Evolutionary conservation across 2,797 vertebrate genomes (phyloP).

Genomic region (Perdix hodgsoniae): DNA sequence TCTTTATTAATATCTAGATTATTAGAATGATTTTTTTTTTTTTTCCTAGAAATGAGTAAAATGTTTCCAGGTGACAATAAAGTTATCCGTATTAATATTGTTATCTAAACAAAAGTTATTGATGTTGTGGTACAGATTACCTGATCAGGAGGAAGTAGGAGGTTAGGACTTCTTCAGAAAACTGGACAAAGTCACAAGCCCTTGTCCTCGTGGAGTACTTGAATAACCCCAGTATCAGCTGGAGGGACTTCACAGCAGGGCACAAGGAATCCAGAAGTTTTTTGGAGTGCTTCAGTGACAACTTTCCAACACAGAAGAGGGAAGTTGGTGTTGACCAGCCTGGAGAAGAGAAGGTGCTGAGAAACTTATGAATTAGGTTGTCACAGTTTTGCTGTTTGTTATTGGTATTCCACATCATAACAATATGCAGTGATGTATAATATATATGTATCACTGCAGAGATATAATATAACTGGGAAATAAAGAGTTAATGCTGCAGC

Average conservation of each 20-base stretch:
- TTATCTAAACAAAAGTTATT: background rate
- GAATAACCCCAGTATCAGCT: background rate
- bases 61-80: background rate
- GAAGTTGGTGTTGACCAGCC: background rate
- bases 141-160: background rate
- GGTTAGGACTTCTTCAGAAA: background rate
- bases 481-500: too few species aligned
- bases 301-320: background rate
- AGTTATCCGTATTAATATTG: background rate
- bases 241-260: background rate
- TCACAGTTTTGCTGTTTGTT: too few species aligned
- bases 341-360: background rate
- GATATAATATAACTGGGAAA: too few species aligned
- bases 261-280: background rate
- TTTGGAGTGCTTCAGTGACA: background rate
- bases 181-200: background rate
- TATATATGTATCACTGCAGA: too few species aligned
- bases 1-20: rapidly evolving
- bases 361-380: background rate
- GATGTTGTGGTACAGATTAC: background rate
- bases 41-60: background rate
- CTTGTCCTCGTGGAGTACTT: background rate
- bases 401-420: too few species aligned
- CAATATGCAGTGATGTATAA: too few species aligned
- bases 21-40: background rate